Evolutionary conservation across 1,140 invertebrate species (phyloP), one percentile per base, ranked within the genome.

Genomic region (Lepeophtheirus salmonis): DNA sequence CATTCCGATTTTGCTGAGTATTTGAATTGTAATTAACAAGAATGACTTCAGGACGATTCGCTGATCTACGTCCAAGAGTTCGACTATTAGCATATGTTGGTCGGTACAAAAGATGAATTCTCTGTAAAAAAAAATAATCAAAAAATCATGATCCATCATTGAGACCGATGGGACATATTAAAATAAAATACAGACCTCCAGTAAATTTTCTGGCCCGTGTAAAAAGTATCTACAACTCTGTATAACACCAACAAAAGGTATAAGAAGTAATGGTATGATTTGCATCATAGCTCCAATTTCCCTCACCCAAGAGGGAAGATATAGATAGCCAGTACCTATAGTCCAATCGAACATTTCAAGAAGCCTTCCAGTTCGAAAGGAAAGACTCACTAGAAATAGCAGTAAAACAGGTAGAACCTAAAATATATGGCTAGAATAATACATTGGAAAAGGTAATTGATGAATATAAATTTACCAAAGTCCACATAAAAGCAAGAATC

Each of bases 401-500:
- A 67, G 63, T 14, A 62, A 62, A 12, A 66, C 63, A n/a, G 66
- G 65, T 4, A 64, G 57, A 13, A 66, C 63, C 57, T 60, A 57
- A 3, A 57, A 30, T 25, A 52, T 16, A 20, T 6, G 20, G 16
- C 14, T 52, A 62, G 72, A 71, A 76, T 67, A 87, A 84, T 71
- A n/a, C n/a, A n/a, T n/a, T n/a, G n/a, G n/a, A n/a, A n/a, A n/a
- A n/a, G n/a, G n/a, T n/a, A n/a, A n/a, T n/a, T n/a, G n/a, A n/a
- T n/a, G n/a, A n/a, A n/a, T n/a, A 86, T 61, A 89, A 68, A 54
- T 10, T 54, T 60, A 88, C 73, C 3, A 90, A 83, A 69, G 86
- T 90, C 87, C 88, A 91, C 0, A 80, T 81, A 66, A 90, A 85
- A n/a, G 84, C 83, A 2, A 89, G 70, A 21, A 88, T 70, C 2